phyloP scores from a whole-genome alignment of 2,888 invertebrate species.

The Caenorhabditis zanzibari region DNA sequence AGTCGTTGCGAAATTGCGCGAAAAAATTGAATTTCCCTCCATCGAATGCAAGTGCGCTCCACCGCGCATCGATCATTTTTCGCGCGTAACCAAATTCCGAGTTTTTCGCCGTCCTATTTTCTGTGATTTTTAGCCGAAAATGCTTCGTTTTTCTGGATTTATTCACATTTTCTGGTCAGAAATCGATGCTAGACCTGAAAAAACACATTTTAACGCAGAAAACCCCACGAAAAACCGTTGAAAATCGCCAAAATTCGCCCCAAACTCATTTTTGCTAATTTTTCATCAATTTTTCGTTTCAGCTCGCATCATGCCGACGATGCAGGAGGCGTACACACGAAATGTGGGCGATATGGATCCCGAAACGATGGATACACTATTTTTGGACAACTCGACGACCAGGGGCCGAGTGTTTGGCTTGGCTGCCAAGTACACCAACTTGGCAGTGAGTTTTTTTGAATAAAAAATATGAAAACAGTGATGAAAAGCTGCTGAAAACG shows the following conservation, averaged over 20 bases:
- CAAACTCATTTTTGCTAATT: background rate
- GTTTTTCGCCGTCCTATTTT: background rate
- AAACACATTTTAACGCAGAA: background rate
- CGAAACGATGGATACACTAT: conserved; percentile 90
- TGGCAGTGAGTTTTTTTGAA: background rate
- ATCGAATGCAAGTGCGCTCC: background rate
- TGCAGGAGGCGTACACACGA: conserved; percentile 96
- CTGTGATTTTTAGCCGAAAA: background rate
- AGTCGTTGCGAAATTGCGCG: too few relatives aligned
- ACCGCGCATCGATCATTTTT: background rate
- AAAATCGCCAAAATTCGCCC: background rate
- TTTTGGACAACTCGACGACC: conserved; percentile 88
- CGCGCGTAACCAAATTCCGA: background rate
- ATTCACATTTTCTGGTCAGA: background rate
- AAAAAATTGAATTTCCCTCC: too few relatives aligned
- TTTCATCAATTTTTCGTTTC: too few relatives aligned
- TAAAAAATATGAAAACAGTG: too few relatives aligned
- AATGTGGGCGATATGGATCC: conserved; percentile 94
- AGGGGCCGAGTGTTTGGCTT: conserved; percentile 90
- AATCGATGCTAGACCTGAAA: background rate
- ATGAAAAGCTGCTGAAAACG: too few relatives aligned
- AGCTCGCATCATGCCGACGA: conserved; percentile 85
- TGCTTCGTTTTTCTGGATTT: background rate
- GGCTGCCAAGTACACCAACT: too few relatives aligned
- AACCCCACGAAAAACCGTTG: background rate